These are phyloP conservation scores for Bolborhynchus lineola DNA, from an alignment of 2,113 vertebrate genomes.

Conservation along the genomic window DNA sequence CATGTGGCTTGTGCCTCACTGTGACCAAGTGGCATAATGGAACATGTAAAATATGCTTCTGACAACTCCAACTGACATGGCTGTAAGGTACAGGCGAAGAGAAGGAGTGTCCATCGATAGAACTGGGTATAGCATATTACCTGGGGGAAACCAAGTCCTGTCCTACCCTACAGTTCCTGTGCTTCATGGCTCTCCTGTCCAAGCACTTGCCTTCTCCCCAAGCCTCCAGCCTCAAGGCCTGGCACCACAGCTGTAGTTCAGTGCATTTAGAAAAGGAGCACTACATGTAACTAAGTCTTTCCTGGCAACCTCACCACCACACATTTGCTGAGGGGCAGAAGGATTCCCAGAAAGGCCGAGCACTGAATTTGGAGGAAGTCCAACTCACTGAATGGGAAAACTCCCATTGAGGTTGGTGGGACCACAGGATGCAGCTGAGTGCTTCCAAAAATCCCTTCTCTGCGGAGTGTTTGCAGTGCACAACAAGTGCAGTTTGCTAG, in stretches of 20 bases:
- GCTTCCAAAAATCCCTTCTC: neutral
- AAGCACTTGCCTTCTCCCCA: neutral
- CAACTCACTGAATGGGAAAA: neutral
- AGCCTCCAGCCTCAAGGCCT: neutral
- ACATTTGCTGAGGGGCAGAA: neutral
- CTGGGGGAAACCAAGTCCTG: neutral
- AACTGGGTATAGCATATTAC: fast-evolving
- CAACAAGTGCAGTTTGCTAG: neutral
- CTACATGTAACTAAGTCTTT: neutral
- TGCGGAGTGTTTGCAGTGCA: neutral
- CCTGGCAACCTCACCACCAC: fast-evolving
- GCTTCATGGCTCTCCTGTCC: neutral
- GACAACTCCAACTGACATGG: neutral
- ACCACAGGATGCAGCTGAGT: neutral
- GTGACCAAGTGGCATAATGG: neutral
- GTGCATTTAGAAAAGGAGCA: neutral
- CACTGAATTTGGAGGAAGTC: neutral
- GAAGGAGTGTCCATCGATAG: neutral
- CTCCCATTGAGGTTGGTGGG: neutral
- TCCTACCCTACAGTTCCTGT: neutral
- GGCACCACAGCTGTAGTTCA: neutral
- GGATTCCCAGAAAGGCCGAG: neutral
- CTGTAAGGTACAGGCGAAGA: neutral
- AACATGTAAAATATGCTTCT: neutral
- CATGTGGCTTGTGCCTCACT: neutral